Evolutionary conservation across 2,888 invertebrate species (phyloP).

Genomic region (Galerucella pusilla): DNA sequence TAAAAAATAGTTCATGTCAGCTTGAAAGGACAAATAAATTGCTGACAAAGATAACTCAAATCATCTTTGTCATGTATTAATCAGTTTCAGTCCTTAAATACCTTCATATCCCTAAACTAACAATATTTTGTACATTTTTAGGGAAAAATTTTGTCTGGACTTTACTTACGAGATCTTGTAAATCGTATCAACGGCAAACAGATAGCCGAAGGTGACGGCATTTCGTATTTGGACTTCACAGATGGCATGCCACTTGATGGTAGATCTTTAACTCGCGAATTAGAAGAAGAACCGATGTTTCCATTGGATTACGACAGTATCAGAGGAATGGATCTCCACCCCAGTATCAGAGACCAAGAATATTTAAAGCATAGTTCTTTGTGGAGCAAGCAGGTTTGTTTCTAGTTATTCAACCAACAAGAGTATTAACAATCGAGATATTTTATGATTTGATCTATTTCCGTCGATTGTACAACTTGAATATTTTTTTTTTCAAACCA

Average conservation of each 20-base stretch:
- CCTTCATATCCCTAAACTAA: no score
- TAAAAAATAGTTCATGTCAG: no score
- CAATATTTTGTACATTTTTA: constrained; percentile 24
- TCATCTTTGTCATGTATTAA: neutral
- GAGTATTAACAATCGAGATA: neutral
- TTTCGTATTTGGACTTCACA: constrained; percentile 74
- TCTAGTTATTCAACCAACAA: neutral
- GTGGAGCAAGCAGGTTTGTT: constrained; percentile 70
- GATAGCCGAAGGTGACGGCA: constrained; percentile 68
- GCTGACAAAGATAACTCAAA: no score
- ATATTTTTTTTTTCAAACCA: no score
- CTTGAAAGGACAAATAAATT: no score
- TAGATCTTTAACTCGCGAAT: constrained; percentile 63
- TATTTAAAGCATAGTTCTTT: constrained; percentile 83
- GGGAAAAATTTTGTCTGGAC: constrained; percentile 72
- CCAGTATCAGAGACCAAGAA: constrained; percentile 88
- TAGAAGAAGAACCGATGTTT: constrained; percentile 65
- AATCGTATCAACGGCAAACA: constrained; percentile 80
- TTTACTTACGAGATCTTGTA: constrained; percentile 79
- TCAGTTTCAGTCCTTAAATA: no score
- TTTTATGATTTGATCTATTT: neutral
- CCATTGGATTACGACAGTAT: constrained; percentile 76
- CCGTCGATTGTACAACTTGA: no score
- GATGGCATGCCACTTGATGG: constrained; percentile 63
- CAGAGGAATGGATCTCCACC: constrained; percentile 73